phyloP scores from a whole-genome alignment of 2,888 invertebrate species.

The Podotricha telesiphe region DNA sequence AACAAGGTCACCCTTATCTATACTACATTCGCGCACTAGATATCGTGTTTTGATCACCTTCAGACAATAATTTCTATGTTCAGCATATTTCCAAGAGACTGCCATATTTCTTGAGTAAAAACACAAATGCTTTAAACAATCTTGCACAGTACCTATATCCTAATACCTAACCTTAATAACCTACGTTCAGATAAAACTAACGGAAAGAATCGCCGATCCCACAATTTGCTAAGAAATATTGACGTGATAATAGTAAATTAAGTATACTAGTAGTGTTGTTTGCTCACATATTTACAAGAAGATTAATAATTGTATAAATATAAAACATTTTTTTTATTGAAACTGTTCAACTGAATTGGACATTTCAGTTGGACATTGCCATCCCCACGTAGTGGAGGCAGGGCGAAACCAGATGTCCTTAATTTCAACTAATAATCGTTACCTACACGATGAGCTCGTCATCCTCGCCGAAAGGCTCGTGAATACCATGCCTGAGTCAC shows the following conservation, averaged over 20 bases:
- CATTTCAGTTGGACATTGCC: slow-evolving; percentile 96
- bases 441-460: slow-evolving; percentile 97
- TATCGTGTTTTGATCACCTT: neutral
- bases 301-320: neutral
- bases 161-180: no score
- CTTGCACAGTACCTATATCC: no score
- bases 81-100: neutral
- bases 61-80: neutral
- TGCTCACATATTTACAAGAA: neutral
- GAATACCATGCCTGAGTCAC: slow-evolving; percentile 90
- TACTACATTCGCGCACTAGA: neutral
- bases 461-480: slow-evolving; percentile 93
- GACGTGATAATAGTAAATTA: neutral
- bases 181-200: neutral
- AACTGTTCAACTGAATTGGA: neutral
- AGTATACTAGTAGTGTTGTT: neutral
- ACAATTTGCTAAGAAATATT: neutral
- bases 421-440: slow-evolving; percentile 97
- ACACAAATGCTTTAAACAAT: neutral
- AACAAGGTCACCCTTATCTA: slow-evolving; percentile 18
- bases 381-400: slow-evolving; percentile 96
- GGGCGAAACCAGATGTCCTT: slow-evolving; percentile 95
- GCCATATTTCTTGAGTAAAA: no score
- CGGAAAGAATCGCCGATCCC: neutral
- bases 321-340: neutral